phyloP scores from a whole-genome alignment of 1,140 invertebrate genomes.

The Sycobia sp. region DNA sequence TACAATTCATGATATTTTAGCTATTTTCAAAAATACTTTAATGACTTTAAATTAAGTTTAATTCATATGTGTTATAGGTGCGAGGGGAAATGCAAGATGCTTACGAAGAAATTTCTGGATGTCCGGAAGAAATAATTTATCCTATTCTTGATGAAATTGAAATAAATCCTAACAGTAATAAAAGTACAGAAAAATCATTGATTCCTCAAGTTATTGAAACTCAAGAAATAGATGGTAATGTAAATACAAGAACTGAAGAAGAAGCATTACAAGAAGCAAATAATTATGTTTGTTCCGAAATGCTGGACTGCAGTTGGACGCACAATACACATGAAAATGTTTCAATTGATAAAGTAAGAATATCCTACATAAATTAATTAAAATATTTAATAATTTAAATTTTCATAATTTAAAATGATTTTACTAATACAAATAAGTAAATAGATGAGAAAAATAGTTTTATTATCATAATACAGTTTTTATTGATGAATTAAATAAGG shows the following conservation, averaged over 20 bases:
- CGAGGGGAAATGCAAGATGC: slow-evolving; percentile 58
- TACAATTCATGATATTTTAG: too few species aligned
- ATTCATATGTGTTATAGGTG: slow-evolving; percentile 41
- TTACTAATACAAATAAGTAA: neutral
- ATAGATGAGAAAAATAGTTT: neutral
- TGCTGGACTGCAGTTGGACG: slow-evolving; percentile 58
- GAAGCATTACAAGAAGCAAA: slow-evolving; percentile 59
- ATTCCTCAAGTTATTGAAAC: slow-evolving; percentile 42
- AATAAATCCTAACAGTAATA: slow-evolving; percentile 48
- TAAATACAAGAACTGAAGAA: slow-evolving; percentile 52
- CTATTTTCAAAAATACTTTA: too few species aligned
- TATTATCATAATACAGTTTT: neutral
- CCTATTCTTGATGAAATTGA: slow-evolving; percentile 59
- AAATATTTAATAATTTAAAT: neutral
- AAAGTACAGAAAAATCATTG: slow-evolving; percentile 44
- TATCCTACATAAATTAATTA: neutral
- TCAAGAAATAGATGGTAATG: slow-evolving; percentile 42
- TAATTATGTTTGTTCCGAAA: slow-evolving; percentile 61
- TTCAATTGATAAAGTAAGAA: slow-evolving; percentile 35
- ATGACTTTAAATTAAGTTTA: neutral
- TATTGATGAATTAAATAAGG: too few species aligned
- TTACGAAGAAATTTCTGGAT: slow-evolving; percentile 58
- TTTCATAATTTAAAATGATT: neutral
- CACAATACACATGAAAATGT: slow-evolving; percentile 54
- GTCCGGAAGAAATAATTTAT: slow-evolving; percentile 58